Evolutionary conservation across 2,888 invertebrate species (phyloP).

Genomic region (Idaea biselata): DNA sequence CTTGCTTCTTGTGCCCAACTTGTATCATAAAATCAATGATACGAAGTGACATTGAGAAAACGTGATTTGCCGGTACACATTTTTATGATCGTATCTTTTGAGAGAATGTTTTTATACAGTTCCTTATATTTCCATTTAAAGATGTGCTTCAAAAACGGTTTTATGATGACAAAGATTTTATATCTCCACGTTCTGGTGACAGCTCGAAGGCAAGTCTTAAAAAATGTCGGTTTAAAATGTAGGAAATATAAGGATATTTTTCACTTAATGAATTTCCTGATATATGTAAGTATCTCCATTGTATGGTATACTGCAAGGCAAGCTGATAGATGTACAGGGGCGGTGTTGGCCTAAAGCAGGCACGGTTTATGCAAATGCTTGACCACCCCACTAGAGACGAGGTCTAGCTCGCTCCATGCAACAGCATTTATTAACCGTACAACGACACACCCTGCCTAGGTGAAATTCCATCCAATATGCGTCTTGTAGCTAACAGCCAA

Average conservation of each 20-base stretch:
- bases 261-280: conserved; percentile 17
- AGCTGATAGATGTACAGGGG: conserved; percentile 32
- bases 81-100: conserved; percentile 29
- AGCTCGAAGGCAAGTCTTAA: not conserved
- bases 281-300: conserved; percentile 12
- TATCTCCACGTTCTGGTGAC: not conserved
- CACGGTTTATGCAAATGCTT: conserved; percentile 72
- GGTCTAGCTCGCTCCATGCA: conserved; percentile 21
- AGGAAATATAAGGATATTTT: not conserved
- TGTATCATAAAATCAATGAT: conserved; percentile 40
- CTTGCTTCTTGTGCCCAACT: conserved; percentile 16
- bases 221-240: not conserved
- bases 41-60: conserved; percentile 48
- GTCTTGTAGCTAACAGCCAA: not conserved
- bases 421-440: conserved; percentile 42
- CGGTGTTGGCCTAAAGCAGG: conserved; percentile 37
- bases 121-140: conserved; percentile 31
- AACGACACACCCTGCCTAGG: conserved; percentile 29
- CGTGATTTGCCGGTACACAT: conserved; percentile 43
- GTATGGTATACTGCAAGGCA: conserved; percentile 11
- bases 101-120: conserved; percentile 23
- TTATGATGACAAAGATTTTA: conserved; percentile 26
- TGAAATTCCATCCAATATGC: not conserved
- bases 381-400: conserved; percentile 54
- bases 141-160: conserved; percentile 30